These are phyloP conservation scores for Halocaridina rubra DNA, from an alignment of 2,888 invertebrate genomes.

Conservation along the genomic window DNA sequence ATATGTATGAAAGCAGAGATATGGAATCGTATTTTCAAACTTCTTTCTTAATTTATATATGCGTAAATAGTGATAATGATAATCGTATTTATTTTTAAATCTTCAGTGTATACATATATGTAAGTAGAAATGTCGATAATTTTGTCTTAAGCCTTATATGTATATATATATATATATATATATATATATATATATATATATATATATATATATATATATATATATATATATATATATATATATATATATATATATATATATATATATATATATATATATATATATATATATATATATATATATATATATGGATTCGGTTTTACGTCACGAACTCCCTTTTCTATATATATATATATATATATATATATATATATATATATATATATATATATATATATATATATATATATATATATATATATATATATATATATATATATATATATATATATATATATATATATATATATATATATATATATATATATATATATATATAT, in stretches of 20 bases:
- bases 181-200: neutral
- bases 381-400: slow-evolving; percentile 31
- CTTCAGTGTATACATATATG: no score
- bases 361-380: slow-evolving; percentile 2
- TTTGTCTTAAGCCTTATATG: neutral
- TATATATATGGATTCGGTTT: neutral
- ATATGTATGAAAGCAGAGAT: no score
- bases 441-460: slow-evolving; percentile 25
- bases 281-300: neutral
- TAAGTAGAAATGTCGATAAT: neutral
- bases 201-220: neutral
- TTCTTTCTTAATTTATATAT: no score
- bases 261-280: slow-evolving; percentile 16
- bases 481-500: neutral
- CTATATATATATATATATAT: neutral
- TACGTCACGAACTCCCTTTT: neutral
- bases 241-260: slow-evolving; percentile 18
- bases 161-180: neutral
- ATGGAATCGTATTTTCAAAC: neutral
- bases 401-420: slow-evolving; percentile 14
- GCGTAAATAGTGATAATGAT: no score
- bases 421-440: slow-evolving; percentile 30
- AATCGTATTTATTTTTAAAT: no score
- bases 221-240: neutral
- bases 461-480: neutral